Conservation (phyloP, 2,888 invertebrate genomes). For the Ceramica pisi region DNA sequence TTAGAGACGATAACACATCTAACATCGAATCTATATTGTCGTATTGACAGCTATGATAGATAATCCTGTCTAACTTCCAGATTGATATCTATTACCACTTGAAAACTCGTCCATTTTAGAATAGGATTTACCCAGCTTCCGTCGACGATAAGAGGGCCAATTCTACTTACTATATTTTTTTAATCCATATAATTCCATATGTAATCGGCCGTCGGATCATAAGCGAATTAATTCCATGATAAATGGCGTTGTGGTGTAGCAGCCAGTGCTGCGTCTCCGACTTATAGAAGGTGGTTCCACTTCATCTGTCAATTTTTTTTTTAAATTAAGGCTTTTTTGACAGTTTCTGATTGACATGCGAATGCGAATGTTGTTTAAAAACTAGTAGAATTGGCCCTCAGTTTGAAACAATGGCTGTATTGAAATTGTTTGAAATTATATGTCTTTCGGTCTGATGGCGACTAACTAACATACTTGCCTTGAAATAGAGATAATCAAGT, state of each 20-base stretch:
- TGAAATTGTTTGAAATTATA: slow-evolving; percentile 7
- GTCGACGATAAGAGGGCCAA: neutral
- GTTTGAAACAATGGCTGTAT: neutral
- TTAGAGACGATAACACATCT: slow-evolving; percentile 18
- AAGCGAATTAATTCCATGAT: no score
- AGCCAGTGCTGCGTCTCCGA: no score
- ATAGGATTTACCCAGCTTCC: slow-evolving; percentile 4
- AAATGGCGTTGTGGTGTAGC: no score
- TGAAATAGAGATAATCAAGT: neutral
- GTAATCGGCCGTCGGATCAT: no score
- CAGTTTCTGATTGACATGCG: no score
- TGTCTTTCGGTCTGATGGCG: neutral
- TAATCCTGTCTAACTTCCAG: slow-evolving; percentile 31
- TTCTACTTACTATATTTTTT: no score
- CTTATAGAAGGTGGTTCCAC: no score
- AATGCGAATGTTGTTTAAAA: no score
- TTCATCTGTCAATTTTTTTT: no score
- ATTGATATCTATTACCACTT: slow-evolving; percentile 31
- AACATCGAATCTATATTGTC: neutral
- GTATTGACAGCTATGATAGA: slow-evolving; percentile 33
- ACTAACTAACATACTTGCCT: neutral
- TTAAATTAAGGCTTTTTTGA: no score
- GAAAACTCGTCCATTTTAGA: neutral
- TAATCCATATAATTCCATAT: no score
- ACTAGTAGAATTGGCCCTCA: no score